Percentiles rank a stretch among this genome's conserved stretches.
Conservation (phyloP, 2,113 vertebrate genomes). For the Salminus brasiliensis region DNA sequence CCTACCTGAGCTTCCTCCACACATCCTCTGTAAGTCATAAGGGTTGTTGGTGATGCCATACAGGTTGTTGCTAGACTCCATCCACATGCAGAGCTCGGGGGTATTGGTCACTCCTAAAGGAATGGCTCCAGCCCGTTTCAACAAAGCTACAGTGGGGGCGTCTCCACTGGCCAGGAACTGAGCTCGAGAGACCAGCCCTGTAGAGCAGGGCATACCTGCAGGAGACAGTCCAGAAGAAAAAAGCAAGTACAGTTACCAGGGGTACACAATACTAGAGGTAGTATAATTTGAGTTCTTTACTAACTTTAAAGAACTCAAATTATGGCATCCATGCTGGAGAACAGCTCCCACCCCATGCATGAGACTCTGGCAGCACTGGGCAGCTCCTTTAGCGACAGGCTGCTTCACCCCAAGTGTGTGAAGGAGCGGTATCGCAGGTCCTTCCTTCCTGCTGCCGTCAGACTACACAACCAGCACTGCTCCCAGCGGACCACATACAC, state of each 20-base stretch:
- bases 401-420: no score
- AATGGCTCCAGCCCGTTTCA: constrained; percentile 87
- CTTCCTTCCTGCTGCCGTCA: no score
- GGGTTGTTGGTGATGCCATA: constrained; percentile 86
- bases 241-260: neutral
- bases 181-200: constrained; percentile 77
- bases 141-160: constrained; percentile 73
- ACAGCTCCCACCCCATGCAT: no score
- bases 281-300: no score
- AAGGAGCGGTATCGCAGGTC: no score
- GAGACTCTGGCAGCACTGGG: no score
- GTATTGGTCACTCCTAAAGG: constrained; percentile 89
- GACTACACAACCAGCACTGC: no score
- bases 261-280: no score
- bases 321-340: no score
- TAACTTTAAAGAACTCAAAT: no score
- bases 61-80: constrained; percentile 84
- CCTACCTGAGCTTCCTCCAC: constrained; percentile 90
- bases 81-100: constrained; percentile 92
- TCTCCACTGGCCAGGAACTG: constrained; percentile 71
- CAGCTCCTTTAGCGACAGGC: no score
- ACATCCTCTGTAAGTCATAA: constrained; percentile 81
- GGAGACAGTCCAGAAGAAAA: neutral
- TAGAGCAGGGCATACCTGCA: constrained; percentile 83
- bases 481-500: no score